phyloP scores from a whole-genome alignment of 2,888 invertebrate species.

The Muscina levida region DNA sequence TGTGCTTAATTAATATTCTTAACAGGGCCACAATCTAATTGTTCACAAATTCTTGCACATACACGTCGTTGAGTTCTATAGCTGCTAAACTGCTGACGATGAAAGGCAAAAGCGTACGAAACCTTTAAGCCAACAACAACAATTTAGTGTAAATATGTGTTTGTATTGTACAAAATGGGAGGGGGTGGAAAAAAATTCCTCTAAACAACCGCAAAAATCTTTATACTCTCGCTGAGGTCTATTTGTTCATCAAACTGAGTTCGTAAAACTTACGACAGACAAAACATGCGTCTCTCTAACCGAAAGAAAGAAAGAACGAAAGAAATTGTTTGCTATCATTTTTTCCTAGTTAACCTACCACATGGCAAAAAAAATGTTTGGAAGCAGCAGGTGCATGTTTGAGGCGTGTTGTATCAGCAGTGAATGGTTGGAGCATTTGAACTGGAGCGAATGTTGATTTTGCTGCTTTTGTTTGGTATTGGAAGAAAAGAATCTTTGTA shows the following conservation, averaged over 20 bases:
- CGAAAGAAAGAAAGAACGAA: too few relatives aligned
- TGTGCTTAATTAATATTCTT: conserved; percentile 58
- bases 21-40: conserved; percentile 56
- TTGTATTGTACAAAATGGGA: conserved; percentile 26
- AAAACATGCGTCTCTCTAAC: not conserved
- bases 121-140: not conserved
- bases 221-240: conserved; percentile 30
- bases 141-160: conserved; percentile 8
- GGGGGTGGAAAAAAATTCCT: conserved; percentile 49
- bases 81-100: not conserved
- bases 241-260: conserved; percentile 28
- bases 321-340: not conserved
- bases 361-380: not conserved
- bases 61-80: not conserved
- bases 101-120: not conserved
- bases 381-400: conserved; percentile 12
- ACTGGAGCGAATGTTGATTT: not conserved
- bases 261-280: not conserved
- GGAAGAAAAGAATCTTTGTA: conserved; percentile 22
- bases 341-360: not conserved
- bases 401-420: not conserved
- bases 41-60: conserved; percentile 53
- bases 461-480: not conserved
- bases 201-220: conserved; percentile 53
- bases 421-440: not conserved